Evolutionary conservation across 2,113 vertebrate genomes (phyloP), one percentile per base, ranked within the genome.

Genomic region (Willisornis vidua): DNA sequence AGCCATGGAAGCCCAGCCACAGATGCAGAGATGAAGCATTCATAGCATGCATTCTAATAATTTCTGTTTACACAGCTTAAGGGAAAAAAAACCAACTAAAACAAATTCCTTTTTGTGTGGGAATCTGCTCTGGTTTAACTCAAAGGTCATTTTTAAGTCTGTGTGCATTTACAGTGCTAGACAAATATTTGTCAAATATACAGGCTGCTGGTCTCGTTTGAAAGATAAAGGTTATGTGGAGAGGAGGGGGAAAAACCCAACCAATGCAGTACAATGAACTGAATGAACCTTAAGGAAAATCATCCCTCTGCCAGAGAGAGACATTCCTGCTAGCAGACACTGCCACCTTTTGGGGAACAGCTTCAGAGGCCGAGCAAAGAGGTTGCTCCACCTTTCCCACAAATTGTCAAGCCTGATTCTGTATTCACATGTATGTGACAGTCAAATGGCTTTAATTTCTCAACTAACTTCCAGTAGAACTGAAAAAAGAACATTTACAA

Each of bases 271-370:
- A 55, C 55, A 57, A 1, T 41, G 33, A 81, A 77, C 25, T 57
- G 51, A 74, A 54, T 17, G 72, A 87, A 90, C 48, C 65, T 46
- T 16, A 63, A 88, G 83, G 65, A 93, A 75, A 85, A 81, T 26
- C 35, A 79, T 63, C 48, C 65, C 11, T 90, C n/a, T 58, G 35
- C 39, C 49, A 45, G 72, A 2, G 6, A 8, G 46, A 29, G 14
- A 55, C 15, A 22, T 35, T 97, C 78, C 85, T 81, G 58, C 76
- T 96, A 88, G 95, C 52, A 77, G 96, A 92, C 75, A 79, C 76
- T 85, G 95, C 97, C 98, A 97, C 93, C 98, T 98, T 71, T 90
- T 96, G 97, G 97, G 85, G 10, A 66, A 75, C 17, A 0, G 51
- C 6, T 28, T 93, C 71, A 96, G 55, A 91, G 49, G 19, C 55